Evolutionary conservation across 1,140 invertebrate genomes (phyloP).

Genomic region (Cotesia vestalis): DNA sequence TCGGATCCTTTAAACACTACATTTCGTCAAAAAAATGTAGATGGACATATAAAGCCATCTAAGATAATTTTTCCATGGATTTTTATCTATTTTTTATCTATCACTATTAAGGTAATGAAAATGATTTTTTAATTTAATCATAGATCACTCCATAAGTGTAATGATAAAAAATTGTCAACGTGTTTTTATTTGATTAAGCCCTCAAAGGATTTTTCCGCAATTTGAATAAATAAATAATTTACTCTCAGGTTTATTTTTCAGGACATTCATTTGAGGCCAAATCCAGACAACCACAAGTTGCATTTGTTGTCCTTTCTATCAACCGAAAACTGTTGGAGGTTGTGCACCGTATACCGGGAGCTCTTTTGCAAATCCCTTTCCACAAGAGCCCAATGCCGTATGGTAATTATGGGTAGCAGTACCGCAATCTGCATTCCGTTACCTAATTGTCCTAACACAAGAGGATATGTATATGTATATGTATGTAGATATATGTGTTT

Average conservation of each 20-base stretch:
- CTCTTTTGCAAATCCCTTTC: not conserved
- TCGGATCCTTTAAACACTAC: too few relatives aligned
- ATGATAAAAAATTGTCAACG: too few relatives aligned
- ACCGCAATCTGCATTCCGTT: slow-evolving; percentile 60
- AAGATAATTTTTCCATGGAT: too few relatives aligned
- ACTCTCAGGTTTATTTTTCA: not conserved
- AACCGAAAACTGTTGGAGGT: not conserved
- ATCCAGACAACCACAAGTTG: not conserved
- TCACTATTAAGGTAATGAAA: too few relatives aligned
- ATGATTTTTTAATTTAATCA: too few relatives aligned
- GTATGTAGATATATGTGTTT: slow-evolving; percentile 43
- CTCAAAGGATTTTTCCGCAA: too few relatives aligned
- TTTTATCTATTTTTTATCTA: too few relatives aligned
- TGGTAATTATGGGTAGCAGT: slow-evolving; percentile 54
- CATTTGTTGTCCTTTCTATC: not conserved
- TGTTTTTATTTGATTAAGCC: too few relatives aligned
- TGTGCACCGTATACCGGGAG: not conserved
- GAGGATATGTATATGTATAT: slow-evolving; percentile 38
- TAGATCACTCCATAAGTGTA: too few relatives aligned
- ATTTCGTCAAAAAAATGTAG: too few relatives aligned
- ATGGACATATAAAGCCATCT: too few relatives aligned
- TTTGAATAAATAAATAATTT: too few relatives aligned
- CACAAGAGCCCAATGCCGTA: slow-evolving; percentile 42
- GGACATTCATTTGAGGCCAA: not conserved
- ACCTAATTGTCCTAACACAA: slow-evolving; percentile 57